phyloP scores from a whole-genome alignment of 2,113 vertebrate species.

The Pipra filicauda region DNA sequence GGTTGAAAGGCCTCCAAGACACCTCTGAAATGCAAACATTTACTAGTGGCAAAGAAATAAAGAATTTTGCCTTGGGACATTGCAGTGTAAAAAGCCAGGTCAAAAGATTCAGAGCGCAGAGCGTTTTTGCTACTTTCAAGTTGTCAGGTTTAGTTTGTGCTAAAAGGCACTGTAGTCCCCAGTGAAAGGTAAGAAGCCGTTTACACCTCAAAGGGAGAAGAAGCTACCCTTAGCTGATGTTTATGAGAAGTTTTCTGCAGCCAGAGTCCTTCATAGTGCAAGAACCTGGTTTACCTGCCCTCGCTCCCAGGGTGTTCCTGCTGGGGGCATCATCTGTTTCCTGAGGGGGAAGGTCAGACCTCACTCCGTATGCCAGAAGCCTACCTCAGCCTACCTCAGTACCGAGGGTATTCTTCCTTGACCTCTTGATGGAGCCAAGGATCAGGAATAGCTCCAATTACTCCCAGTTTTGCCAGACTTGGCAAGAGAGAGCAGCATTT shows the following conservation, averaged over 20 bases:
- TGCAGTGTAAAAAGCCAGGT: not conserved
- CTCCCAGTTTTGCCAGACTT: not conserved
- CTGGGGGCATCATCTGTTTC: not conserved
- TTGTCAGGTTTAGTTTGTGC: not conserved
- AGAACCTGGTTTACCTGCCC: not conserved
- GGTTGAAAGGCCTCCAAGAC: not conserved
- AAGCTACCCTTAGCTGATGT: not conserved
- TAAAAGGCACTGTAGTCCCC: not conserved
- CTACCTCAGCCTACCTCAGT: not conserved
- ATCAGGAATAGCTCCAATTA: not conserved
- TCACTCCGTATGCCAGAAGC: not conserved
- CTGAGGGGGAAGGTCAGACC: not conserved
- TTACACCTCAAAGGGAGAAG: not conserved
- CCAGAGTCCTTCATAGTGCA: not conserved
- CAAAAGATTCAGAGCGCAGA: not conserved
- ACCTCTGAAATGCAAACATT: not conserved
- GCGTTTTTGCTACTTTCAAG: not conserved
- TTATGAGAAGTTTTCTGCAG: not conserved
- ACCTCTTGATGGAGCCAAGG: not conserved
- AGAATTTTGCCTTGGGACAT: not conserved
- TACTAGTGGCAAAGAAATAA: not conserved
- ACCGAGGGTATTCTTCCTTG: not conserved
- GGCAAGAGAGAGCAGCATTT: not conserved
- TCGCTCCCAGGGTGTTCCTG: not conserved
- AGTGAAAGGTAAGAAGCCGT: not conserved